These are phyloP conservation scores for Rhinichthys osculus DNA, from an alignment of 2,797 vertebrate genomes.

Conservation along the genomic window DNA sequence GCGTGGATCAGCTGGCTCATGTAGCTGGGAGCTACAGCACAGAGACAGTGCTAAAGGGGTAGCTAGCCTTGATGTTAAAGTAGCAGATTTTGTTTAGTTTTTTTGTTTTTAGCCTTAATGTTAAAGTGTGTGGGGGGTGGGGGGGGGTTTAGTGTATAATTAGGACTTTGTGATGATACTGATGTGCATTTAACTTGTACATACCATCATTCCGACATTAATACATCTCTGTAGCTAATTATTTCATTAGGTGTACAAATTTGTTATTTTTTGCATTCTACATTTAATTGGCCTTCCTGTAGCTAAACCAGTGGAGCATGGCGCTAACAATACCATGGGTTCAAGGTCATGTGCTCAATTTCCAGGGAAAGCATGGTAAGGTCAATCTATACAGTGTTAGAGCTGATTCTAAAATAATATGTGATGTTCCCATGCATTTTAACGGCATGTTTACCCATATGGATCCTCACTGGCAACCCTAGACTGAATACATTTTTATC, in stretches of 20 bases:
- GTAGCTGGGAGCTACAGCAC: too few relatives aligned
- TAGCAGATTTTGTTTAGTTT: too few relatives aligned
- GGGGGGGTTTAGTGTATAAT: not conserved
- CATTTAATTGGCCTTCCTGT: not conserved
- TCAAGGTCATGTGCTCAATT: not conserved
- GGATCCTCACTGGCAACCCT: not conserved
- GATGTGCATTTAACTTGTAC: not conserved
- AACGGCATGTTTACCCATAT: not conserved
- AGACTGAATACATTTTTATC: not conserved
- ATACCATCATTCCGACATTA: not conserved
- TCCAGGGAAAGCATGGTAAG: not conserved
- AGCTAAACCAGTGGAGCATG: too few relatives aligned
- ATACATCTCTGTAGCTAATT: not conserved
- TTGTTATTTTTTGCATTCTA: not conserved
- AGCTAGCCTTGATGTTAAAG: too few relatives aligned
- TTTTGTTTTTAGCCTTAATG: too few relatives aligned
- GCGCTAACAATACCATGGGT: not conserved
- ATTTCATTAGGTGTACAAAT: not conserved
- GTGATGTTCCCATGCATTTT: not conserved
- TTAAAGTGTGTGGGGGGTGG: too few relatives aligned
- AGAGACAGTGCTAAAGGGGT: too few relatives aligned
- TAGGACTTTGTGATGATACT: not conserved
- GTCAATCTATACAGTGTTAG: not conserved
- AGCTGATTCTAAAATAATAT: constrained; percentile 6
- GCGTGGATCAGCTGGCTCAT: too few relatives aligned